phyloP scores from a whole-genome alignment of 2,113 vertebrate genomes.

The Scophthalmus maximus region DNA sequence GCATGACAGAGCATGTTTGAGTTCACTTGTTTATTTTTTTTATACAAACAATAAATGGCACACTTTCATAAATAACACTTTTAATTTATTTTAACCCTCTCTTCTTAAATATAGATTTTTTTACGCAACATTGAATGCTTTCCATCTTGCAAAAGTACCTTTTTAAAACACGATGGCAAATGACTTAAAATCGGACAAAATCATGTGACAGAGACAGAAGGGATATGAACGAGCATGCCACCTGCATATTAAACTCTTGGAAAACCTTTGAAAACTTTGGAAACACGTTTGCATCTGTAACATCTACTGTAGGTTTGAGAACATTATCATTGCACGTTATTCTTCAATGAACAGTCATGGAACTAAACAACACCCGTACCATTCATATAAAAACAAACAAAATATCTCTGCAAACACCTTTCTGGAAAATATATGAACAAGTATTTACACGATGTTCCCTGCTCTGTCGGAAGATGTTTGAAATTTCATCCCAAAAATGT shows the following conservation, averaged over 20 bases:
- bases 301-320: constrained; percentile 43
- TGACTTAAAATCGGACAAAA: constrained; percentile 35
- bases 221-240: constrained; percentile 66
- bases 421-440: constrained; percentile 61
- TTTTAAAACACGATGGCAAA: constrained; percentile 45
- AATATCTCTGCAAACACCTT: constrained; percentile 42
- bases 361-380: constrained; percentile 51
- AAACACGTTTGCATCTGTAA: constrained; percentile 60
- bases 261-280: constrained; percentile 41
- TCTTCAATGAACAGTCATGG: constrained; percentile 26
- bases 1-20: neutral
- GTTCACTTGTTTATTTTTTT: constrained; percentile 40
- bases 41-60: constrained; percentile 73
- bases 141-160: constrained; percentile 55
- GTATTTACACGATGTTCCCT: constrained; percentile 33
- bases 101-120: constrained; percentile 59
- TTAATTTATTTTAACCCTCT: constrained; percentile 29
- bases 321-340: constrained; percentile 51
- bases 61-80: constrained; percentile 69
- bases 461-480: neutral
- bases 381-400: constrained; percentile 40
- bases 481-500: neutral
- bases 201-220: constrained; percentile 35
- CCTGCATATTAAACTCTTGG: constrained; percentile 58
- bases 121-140: constrained; percentile 45